phyloP scores from a whole-genome alignment of 1,140 invertebrate genomes.

The Maconellicoccus hirsutus region DNA sequence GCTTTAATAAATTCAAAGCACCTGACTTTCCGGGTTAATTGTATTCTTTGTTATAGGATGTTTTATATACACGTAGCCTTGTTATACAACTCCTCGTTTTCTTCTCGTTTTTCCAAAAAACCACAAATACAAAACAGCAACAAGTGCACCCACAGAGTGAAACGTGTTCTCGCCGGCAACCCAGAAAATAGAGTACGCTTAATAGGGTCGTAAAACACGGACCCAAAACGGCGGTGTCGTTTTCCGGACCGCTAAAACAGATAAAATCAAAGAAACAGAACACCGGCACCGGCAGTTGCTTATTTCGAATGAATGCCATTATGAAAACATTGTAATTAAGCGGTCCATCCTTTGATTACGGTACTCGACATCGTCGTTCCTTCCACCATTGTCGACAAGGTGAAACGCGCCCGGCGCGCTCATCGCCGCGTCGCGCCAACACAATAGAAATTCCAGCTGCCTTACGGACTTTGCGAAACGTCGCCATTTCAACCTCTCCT shows the following conservation, averaged over 20 bases:
- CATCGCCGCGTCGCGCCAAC: too few species aligned
- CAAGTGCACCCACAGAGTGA: neutral
- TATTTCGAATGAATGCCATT: conserved; percentile 5
- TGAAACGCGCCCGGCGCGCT: too few species aligned
- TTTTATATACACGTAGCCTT: conserved; percentile 1
- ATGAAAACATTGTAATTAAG: conserved; percentile 9
- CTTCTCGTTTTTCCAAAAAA: neutral
- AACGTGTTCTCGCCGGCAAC: neutral
- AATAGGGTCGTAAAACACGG: conserved; percentile 7
- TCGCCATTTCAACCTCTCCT: too few species aligned
- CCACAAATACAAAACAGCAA: neutral
- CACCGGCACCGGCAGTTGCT: neutral
- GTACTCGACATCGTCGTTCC: too few species aligned
- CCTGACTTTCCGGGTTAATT: conserved; percentile 22
- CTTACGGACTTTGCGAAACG: too few species aligned
- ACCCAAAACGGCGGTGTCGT: conserved; percentile 1
- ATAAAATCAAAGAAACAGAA: conserved; percentile 9
- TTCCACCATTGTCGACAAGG: too few species aligned
- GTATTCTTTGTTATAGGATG: conserved; percentile 18
- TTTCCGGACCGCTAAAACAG: conserved; percentile 7
- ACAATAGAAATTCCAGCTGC: neutral
- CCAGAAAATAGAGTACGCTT: neutral
- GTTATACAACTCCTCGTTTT: neutral
- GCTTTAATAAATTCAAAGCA: conserved; percentile 21
- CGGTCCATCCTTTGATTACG: conserved; percentile 1